phyloP scores from a whole-genome alignment of 2,888 invertebrate species.

The Leptopilina myrica region DNA sequence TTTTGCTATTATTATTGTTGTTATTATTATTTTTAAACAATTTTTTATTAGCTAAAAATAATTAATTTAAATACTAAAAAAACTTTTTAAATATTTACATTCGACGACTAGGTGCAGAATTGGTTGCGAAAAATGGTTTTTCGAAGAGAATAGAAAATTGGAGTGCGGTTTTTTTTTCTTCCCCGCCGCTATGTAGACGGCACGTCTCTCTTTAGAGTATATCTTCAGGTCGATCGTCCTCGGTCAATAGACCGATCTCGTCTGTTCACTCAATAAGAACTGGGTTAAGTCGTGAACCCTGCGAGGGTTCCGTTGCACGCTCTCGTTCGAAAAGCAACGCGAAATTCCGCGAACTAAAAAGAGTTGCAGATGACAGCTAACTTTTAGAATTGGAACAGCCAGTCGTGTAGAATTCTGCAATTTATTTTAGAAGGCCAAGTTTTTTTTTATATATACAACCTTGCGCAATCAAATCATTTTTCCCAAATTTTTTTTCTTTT shows the following conservation, averaged over 20 bases:
- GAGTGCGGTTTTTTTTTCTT: not conserved
- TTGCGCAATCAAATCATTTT: not conserved
- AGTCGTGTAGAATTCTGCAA: conserved; percentile 15
- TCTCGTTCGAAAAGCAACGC: conserved; percentile 41
- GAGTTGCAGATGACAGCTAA: conserved; percentile 18
- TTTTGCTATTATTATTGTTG: too few relatives aligned
- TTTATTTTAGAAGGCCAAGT: conserved; percentile 8
- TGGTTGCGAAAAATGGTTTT: too few relatives aligned
- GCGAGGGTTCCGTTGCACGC: conserved; percentile 46
- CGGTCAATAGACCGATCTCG: conserved; percentile 28
- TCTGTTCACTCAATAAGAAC: conserved; percentile 42
- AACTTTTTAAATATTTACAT: too few relatives aligned
- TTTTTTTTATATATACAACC: conserved; percentile 3
- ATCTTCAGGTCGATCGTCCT: conserved; percentile 29
- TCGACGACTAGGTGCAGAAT: too few relatives aligned
- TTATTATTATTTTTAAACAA: too few relatives aligned
- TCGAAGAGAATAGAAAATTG: not conserved
- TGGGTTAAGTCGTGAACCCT: conserved; percentile 48
- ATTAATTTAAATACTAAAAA: too few relatives aligned
- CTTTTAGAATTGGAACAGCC: conserved; percentile 21
- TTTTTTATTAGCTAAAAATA: too few relatives aligned
- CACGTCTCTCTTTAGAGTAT: conserved; percentile 19
- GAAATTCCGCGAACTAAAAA: conserved; percentile 33
- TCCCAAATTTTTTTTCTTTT: not conserved
- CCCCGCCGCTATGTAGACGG: not conserved